These are phyloP conservation scores for Urocolius indicus DNA, from an alignment of 2,113 vertebrate species.

Conservation along the genomic window DNA sequence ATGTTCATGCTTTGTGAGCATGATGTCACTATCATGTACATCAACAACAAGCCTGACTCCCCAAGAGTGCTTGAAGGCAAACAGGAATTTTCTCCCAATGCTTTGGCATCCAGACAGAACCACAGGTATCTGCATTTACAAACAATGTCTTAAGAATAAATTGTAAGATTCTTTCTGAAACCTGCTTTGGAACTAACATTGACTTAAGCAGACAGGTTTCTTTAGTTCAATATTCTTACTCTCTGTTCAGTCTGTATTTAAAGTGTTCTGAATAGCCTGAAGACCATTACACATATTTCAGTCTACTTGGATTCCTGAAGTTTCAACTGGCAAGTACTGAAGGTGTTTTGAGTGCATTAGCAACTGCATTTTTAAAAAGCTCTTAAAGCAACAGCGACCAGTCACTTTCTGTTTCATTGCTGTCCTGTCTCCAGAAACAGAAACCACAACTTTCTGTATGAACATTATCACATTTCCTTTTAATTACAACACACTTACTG, in stretches of 20 bases:
- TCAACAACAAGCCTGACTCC: neutral
- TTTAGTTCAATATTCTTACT: rapidly evolving
- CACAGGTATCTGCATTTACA: neutral
- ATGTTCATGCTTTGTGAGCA: neutral
- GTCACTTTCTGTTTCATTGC: neutral
- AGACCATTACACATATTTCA: neutral
- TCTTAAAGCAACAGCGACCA: neutral
- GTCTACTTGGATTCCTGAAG: neutral
- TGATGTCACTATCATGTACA: neutral
- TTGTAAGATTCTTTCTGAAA: neutral
- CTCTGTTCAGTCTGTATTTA: neutral
- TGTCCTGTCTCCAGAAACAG: neutral
- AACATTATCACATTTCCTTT: neutral
- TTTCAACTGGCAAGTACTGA: neutral
- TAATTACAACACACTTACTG: neutral
- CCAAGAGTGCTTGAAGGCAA: neutral
- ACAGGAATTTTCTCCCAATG: neutral
- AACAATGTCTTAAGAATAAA: neutral
- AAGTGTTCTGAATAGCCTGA: neutral
- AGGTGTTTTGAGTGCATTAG: neutral
- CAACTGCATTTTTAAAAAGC: neutral
- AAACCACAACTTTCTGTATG: neutral
- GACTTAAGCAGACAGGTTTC: neutral
- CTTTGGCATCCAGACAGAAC: neutral
- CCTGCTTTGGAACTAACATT: neutral